Evolutionary conservation across 92 coral and sea anemone species (phyloP), one percentile per base, ranked within the genome.

Genomic region (Porites lobata): DNA sequence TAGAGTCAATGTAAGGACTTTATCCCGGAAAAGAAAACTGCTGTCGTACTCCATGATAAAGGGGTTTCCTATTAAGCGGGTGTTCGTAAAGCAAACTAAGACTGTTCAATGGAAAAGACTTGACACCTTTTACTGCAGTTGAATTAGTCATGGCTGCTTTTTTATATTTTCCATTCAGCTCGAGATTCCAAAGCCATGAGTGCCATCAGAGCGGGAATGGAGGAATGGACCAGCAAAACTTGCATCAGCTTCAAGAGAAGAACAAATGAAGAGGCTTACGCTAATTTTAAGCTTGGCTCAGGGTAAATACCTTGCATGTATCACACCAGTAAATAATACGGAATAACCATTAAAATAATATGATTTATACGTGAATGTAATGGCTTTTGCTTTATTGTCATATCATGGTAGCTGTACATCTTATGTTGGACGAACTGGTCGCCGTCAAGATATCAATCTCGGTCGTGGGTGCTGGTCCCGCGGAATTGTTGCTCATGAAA

Each of bases 401-500:
- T 38, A 29, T 29, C 32, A 29, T 29, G 32, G 47, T 38, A 94
- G 97, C 2, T 94, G 97, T 77, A 90, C 97, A 17, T 94, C 95
- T 11, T 80, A 86, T 51, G 97, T 96, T 7, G 98, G 98, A 10
- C 80, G 94, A 12, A 92, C 88, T 4, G 98, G 98, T 22, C 72
- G 94, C 15, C 91, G 93, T 1, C 98, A 96, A 71, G 87, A 82
- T 77, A 96, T 96, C 85, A 94, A 88, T 66, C 90, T 96, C 62
- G 94, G 92, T 7, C 22, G 90, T 1, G 97, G 96, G 5, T 96
- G 98, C 82, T 96, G 98, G 98, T 15, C 22, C 58, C 43, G 66
- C 13, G 98, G 98, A 24, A 94, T 93, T 29, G 98, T 96, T 9
- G 98, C 94, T 19, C 98, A 96, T 47, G 98, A 96, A 78, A 96